Evolutionary conservation across 2,888 invertebrate genomes (phyloP).

Genomic region (Miltochrista miniata): DNA sequence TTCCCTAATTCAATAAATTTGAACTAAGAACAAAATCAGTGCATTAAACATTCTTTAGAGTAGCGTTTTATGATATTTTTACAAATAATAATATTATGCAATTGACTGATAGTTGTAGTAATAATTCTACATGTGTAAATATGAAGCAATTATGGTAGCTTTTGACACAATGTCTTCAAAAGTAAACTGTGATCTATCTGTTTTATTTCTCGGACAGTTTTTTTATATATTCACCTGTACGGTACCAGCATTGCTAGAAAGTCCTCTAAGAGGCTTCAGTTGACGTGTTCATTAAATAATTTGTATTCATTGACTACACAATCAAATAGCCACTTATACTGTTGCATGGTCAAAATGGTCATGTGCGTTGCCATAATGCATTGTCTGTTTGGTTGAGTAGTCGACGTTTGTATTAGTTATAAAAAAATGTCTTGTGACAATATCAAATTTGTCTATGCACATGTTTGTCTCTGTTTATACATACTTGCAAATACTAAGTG

Average conservation of each 20-base stretch:
- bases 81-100: slow-evolving; percentile 54
- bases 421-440: too few relatives aligned
- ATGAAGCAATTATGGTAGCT: slow-evolving; percentile 39
- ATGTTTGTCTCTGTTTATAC: not conserved
- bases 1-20: slow-evolving; percentile 16
- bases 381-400: too few relatives aligned
- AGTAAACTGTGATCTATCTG: slow-evolving; percentile 64
- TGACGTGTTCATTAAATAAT: too few relatives aligned
- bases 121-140: slow-evolving; percentile 55
- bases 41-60: slow-evolving; percentile 17
- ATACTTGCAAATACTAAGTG: slow-evolving; percentile 18
- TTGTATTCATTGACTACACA: too few relatives aligned
- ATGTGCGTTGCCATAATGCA: too few relatives aligned
- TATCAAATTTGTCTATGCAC: too few relatives aligned
- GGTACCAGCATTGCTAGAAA: not conserved
- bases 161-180: slow-evolving; percentile 62
- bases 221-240: slow-evolving; percentile 7
- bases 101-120: slow-evolving; percentile 79
- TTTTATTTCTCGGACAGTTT: slow-evolving; percentile 10
- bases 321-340: too few relatives aligned
- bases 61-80: slow-evolving; percentile 39
- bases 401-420: too few relatives aligned
- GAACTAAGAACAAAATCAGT: slow-evolving; percentile 9
- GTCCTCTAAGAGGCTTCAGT: not conserved
- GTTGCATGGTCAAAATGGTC: too few relatives aligned